Conservation (phyloP, 2,113 vertebrate genomes). For the Nipponia nippon region DNA sequence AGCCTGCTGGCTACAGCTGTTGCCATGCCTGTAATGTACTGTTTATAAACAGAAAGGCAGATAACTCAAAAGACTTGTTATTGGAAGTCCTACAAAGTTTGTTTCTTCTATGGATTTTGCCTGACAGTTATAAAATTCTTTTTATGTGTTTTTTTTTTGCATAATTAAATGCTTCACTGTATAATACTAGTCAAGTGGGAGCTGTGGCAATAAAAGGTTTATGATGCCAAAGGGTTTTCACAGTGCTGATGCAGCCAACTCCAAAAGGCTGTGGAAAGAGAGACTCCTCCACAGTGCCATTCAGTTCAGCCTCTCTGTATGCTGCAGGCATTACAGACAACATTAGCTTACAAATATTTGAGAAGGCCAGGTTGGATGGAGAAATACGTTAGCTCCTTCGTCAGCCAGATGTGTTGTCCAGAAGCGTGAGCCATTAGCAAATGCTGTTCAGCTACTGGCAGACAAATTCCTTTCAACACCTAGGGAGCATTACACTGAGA, state of each 20-base stretch:
- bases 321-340: not conserved
- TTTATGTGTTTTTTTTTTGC: not conserved
- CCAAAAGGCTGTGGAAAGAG: conserved; percentile 1
- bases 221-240: conserved; percentile 23
- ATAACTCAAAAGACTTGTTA: not conserved
- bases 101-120: not conserved
- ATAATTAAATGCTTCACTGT: conserved; percentile 45
- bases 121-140: not conserved
- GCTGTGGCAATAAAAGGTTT: conserved; percentile 18
- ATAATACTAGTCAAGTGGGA: not conserved
- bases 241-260: not conserved
- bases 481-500: not conserved
- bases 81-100: not conserved
- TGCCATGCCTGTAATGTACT: not conserved
- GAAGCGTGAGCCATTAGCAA: conserved; percentile 5
- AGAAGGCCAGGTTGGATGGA: conserved; percentile 12
- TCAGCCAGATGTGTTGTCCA: conserved; percentile 42
- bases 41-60: not conserved
- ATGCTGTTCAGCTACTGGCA: not conserved
- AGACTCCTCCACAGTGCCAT: not conserved
- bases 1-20: not conserved
- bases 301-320: not conserved
- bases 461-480: not conserved
- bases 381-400: not conserved
- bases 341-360: conserved; percentile 51